Conservation (phyloP, 2,797 vertebrate genomes). For the Orientallactaga sibirica region DNA sequence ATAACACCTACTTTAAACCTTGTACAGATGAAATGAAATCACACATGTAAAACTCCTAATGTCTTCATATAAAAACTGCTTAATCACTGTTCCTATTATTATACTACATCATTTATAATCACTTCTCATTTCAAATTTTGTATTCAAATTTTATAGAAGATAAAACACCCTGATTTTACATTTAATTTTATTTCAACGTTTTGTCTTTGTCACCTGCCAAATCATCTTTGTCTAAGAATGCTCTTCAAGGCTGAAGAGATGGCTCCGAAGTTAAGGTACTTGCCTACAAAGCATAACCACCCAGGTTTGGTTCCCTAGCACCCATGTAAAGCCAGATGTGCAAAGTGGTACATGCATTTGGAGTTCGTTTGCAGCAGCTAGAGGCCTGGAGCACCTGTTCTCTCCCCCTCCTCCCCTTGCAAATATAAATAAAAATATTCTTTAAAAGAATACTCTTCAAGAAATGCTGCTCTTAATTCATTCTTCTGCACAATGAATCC, state of each 20-base stretch:
- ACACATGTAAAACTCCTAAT: background rate
- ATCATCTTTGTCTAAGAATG: slow-evolving; percentile 10
- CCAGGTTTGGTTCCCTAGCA: no score
- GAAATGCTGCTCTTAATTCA: slow-evolving; percentile 26
- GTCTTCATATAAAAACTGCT: background rate
- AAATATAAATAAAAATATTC: no score
- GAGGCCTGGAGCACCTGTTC: no score
- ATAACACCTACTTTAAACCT: slow-evolving; percentile 11
- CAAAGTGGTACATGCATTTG: no score
- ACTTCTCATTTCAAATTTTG: background rate
- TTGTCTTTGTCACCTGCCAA: background rate
- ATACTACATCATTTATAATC: background rate
- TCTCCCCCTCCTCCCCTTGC: no score
- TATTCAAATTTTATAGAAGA: slow-evolving; percentile 30
- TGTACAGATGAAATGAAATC: slow-evolving; percentile 29
- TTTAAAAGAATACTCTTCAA: background rate
- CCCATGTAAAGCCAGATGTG: no score
- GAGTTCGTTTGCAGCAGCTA: no score
- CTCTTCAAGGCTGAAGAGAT: background rate
- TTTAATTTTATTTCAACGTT: slow-evolving; percentile 39
- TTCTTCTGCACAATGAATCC: background rate
- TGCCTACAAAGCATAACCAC: no score
- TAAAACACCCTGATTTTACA: background rate
- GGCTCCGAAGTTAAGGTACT: no score
- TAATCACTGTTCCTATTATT: background rate